A percentile compares a stretch with the other conserved stretches of the same genome.
Conservation (phyloP, 2,888 invertebrate species). For the Drosophila barbarae region DNA sequence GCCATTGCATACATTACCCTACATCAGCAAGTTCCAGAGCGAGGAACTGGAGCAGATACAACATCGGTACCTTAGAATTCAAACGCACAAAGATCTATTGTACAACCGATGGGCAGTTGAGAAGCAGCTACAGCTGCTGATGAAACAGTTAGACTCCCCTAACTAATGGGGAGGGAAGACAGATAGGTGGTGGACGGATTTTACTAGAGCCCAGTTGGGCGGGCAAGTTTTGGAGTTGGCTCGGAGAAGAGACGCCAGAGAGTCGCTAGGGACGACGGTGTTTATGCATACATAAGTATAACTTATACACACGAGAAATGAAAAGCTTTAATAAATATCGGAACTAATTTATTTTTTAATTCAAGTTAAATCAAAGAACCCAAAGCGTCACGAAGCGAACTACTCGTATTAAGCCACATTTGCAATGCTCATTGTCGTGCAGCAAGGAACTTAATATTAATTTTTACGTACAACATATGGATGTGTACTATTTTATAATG, state of each 20-base stretch:
- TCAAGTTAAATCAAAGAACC: constrained; percentile 40
- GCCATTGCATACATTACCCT: constrained; percentile 14
- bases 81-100: constrained; percentile 66
- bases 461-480: constrained; percentile 60
- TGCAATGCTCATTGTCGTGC: constrained; percentile 44
- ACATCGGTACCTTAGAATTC: constrained; percentile 56
- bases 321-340: constrained; percentile 66
- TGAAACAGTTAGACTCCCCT: not conserved
- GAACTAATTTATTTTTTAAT: constrained; percentile 57
- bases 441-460: constrained; percentile 44
- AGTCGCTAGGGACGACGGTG: not conserved
- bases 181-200: not conserved
- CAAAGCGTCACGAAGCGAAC: not conserved
- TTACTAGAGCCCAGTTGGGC: constrained; percentile 17
- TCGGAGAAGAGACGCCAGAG: not conserved
- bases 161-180: not conserved
- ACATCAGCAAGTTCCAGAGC: constrained; percentile 58
- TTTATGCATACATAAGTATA: constrained; percentile 36
- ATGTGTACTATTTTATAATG: constrained; percentile 29
- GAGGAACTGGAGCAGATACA: constrained; percentile 6
- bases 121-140: not conserved
- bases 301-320: constrained; percentile 49
- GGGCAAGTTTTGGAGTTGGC: constrained; percentile 4
- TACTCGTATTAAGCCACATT: constrained; percentile 52
- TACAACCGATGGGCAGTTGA: constrained; percentile 44